A percentile compares a stretch with the other conserved stretches of the same genome.
Conservation (phyloP, 2,888 invertebrate genomes). For the Nasonia oneida region DNA sequence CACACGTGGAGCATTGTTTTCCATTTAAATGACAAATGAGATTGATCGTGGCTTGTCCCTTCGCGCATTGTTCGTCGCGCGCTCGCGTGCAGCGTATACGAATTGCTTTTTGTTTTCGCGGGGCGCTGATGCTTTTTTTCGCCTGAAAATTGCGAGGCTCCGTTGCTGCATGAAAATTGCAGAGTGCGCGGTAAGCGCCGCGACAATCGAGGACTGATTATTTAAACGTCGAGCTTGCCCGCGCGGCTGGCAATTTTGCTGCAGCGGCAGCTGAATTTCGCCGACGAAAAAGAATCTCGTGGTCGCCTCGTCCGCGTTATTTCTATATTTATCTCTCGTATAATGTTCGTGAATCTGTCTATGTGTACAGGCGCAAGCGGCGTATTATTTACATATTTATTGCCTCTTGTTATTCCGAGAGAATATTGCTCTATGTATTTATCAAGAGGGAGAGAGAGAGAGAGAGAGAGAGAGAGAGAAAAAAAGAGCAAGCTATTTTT, state of each 20-base stretch:
- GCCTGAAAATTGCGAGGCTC: background rate
- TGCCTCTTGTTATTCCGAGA: background rate
- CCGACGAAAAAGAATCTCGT: too few relatives aligned
- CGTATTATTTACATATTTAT: conserved; percentile 1
- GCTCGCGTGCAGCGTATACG: background rate
- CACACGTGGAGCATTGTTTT: conserved; percentile 53
- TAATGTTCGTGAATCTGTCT: background rate
- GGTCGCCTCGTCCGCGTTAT: too few relatives aligned
- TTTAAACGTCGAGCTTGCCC: background rate
- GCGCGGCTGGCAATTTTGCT: background rate
- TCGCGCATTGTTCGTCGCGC: background rate
- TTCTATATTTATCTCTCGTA: background rate
- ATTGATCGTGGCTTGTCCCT: conserved; percentile 36
- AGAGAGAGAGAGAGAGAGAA: background rate
- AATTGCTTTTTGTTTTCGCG: background rate
- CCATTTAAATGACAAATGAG: conserved; percentile 61
- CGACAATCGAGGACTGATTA: conserved; percentile 4
- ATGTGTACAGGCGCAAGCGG: background rate
- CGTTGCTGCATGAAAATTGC: background rate
- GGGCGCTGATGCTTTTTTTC: background rate
- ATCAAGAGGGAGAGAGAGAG: background rate
- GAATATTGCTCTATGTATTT: background rate
- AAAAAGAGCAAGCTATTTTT: background rate
- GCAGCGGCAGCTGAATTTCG: background rate
- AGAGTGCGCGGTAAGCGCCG: background rate